A percentile compares a stretch with the other conserved stretches of the same genome.
Evolutionary conservation across 2,888 invertebrate species (phyloP).

Genomic region (Parnassius mnemosyne): DNA sequence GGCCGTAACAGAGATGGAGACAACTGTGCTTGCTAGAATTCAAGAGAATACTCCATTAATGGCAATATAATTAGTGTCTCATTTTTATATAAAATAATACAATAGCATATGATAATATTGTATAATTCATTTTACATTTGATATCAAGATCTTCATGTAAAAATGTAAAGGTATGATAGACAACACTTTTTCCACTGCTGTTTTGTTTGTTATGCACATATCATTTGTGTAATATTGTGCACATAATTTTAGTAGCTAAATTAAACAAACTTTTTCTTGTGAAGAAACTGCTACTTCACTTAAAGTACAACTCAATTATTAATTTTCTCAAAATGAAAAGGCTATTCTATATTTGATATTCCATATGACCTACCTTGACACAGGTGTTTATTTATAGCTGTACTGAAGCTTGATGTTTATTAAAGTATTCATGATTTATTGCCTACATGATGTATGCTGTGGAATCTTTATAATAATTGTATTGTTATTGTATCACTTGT

Average conservation of each 20-base stretch:
- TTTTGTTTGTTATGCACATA: constrained; percentile 52
- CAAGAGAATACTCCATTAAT: constrained; percentile 43
- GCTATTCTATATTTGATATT: not conserved
- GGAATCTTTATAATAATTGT: not conserved
- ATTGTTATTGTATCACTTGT: not conserved
- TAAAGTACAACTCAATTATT: constrained; percentile 24
- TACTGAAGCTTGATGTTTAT: too few relatives aligned
- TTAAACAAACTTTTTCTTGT: constrained; percentile 18
- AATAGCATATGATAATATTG: constrained; percentile 64
- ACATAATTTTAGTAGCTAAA: constrained; percentile 16
- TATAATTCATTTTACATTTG: constrained; percentile 69
- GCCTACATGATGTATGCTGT: too few relatives aligned
- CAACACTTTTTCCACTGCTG: constrained; percentile 39
- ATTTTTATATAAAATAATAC: constrained; percentile 62
- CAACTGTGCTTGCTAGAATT: constrained; percentile 87
- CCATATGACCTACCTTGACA: not conserved
- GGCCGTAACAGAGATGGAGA: constrained; percentile 86
- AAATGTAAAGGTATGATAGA: constrained; percentile 64
- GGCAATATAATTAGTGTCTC: constrained; percentile 61
- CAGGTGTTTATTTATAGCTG: too few relatives aligned
- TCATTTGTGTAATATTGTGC: constrained; percentile 30
- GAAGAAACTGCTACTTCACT: constrained; percentile 14
- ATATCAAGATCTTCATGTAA: constrained; percentile 57
- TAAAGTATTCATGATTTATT: too few relatives aligned
- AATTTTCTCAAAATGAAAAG: not conserved